A percentile compares a stretch with the other conserved stretches of the same genome.
Evolutionary conservation across 2,888 invertebrate genomes (phyloP).

Genomic region (Polymixis flavicincta): DNA sequence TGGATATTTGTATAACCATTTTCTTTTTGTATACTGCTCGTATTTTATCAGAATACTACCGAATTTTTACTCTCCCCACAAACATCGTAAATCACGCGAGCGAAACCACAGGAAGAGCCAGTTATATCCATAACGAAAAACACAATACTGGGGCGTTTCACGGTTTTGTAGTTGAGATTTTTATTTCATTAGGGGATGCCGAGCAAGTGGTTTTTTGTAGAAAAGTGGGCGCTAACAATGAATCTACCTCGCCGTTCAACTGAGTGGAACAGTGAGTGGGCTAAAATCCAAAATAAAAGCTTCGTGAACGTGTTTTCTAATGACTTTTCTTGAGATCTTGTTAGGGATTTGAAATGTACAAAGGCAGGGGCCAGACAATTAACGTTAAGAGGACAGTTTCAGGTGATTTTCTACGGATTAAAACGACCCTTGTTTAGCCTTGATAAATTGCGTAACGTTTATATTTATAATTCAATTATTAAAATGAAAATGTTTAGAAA

Average conservation of each 20-base stretch:
- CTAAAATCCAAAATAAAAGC: conserved; percentile 62
- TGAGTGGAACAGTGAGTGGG: conserved; percentile 54
- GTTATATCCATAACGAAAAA: conserved; percentile 57
- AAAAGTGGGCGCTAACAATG: conserved; percentile 62
- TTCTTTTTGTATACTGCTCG: conserved; percentile 14
- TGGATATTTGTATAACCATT: not conserved
- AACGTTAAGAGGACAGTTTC: conserved; percentile 46
- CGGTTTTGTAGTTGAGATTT: conserved; percentile 60
- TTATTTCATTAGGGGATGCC: conserved; percentile 65
- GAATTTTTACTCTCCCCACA: conserved; percentile 54
- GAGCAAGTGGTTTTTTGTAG: conserved; percentile 52
- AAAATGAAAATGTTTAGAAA: conserved; percentile 18
- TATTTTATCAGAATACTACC: conserved; percentile 42
- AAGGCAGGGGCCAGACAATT: conserved; percentile 48
- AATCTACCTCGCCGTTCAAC: conserved; percentile 42
- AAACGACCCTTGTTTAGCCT: conserved; percentile 36
- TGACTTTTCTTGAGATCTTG: conserved; percentile 58
- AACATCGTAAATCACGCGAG: conserved; percentile 58
- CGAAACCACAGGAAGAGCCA: conserved; percentile 56
- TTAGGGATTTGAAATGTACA: conserved; percentile 56
- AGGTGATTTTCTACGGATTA: conserved; percentile 48
- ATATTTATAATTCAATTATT: conserved; percentile 14
- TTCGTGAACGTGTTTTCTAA: conserved; percentile 55
- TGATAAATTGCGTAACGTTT: conserved; percentile 30
- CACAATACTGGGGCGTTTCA: conserved; percentile 57